phyloP scores from a whole-genome alignment of 2,113 vertebrate genomes.

The Laticauda laticaudata region DNA sequence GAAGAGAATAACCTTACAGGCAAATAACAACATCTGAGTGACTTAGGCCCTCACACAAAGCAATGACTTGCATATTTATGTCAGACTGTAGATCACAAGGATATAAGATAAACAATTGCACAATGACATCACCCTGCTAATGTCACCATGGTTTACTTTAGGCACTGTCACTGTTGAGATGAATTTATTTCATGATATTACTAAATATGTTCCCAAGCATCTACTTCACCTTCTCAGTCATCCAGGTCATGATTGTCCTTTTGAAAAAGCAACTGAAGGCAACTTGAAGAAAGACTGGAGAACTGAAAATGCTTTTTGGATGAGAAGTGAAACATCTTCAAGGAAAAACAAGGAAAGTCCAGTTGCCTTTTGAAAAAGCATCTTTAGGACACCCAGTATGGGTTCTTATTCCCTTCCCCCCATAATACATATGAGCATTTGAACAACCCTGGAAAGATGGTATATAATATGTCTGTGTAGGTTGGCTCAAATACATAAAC shows the following conservation, averaged over 20 bases:
- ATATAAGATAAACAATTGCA: neutral
- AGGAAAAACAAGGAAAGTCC: neutral
- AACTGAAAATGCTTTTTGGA: neutral
- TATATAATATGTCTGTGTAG: neutral
- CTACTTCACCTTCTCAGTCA: neutral
- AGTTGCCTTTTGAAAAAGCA: neutral
- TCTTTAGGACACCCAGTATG: neutral
- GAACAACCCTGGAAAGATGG: neutral
- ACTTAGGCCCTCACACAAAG: neutral
- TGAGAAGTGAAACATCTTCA: neutral
- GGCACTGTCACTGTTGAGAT: neutral
- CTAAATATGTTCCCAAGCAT: neutral
- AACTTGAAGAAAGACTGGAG: neutral
- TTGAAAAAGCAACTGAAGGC: neutral
- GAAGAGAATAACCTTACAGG: neutral
- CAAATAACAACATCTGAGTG: neutral
- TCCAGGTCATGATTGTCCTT: neutral
- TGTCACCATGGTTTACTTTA: neutral
- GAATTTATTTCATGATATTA: neutral
- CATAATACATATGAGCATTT: neutral
- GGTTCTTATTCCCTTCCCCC: rapidly evolving
- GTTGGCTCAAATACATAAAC: neutral
- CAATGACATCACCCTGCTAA: neutral
- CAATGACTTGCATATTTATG: neutral
- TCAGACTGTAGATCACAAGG: neutral